Evolutionary conservation across 2,113 vertebrate genomes (phyloP).

Genomic region (Chauna torquata): DNA sequence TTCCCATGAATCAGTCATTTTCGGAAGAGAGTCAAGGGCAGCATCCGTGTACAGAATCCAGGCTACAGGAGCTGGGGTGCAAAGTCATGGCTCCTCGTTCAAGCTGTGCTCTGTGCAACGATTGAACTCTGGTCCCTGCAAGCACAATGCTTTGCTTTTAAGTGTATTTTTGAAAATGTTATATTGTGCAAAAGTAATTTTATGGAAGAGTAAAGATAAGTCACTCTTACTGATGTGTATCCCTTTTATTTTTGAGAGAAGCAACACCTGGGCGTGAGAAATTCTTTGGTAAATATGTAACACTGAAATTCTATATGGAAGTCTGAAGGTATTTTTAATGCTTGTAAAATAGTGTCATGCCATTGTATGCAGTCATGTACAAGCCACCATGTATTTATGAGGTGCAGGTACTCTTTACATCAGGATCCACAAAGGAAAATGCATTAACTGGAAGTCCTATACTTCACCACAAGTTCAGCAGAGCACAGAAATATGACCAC

Average conservation of each 20-base stretch:
- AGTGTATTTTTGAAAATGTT: neutral
- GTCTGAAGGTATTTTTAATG: neutral
- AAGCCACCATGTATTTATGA: too few species aligned
- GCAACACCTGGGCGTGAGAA: neutral
- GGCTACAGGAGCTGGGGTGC: neutral
- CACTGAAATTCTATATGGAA: neutral
- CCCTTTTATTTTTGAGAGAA: neutral
- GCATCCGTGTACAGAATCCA: rapidly evolving
- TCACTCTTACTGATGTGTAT: neutral
- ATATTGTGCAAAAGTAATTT: neutral
- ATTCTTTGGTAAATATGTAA: neutral
- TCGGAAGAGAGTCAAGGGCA: neutral
- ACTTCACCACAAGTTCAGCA: rapidly evolving
- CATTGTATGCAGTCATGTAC: neutral
- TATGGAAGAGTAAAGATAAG: neutral
- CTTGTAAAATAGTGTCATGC: neutral
- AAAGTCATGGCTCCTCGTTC: neutral
- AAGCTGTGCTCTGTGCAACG: neutral
- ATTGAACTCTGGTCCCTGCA: rapidly evolving
- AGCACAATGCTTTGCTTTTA: neutral
- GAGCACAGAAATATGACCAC: neutral
- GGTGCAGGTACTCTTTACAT: neutral
- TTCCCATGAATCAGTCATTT: neutral
- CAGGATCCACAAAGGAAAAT: neutral
- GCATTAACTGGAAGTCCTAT: neutral